Evolutionary conservation across 1,140 invertebrate species (phyloP), one percentile per base, ranked within the genome.

Genomic region (Hyposmocoma kahamanoa): DNA sequence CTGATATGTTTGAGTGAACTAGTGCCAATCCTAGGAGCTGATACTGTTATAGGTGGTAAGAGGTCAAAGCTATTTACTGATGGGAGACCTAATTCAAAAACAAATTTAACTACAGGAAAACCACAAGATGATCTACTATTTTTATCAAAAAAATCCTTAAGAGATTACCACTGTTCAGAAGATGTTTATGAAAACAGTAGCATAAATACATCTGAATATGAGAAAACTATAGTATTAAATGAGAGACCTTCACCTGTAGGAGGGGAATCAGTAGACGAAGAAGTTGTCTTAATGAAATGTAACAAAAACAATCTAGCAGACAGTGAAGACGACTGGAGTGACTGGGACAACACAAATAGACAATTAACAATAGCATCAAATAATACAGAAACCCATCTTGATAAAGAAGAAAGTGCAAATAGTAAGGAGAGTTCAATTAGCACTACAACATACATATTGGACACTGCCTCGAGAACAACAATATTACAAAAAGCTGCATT

Each of bases 1-100:
- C 72, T 97, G 28, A 88, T 90, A 36, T 92, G 92, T 45, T 76
- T 97, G 22, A 94, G 95, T 28, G 92, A 95, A 69, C 71, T 97
- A 28, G 92, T 97, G 18, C 92, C 94, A 1, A 90, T 96, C 49
- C 79, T 97, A 17, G 95, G 95, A 26, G 91, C 93, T 13, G 89
- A 91, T 0, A 88, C 90, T 15, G 94, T 97, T 0, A 92, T 97
- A 36, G 94, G 95, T 10, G 93, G 94, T 0, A 92, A 93, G 61
- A 88, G 95, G 46, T 89, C 89, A 0, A 92, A 92, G 76, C 84
- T 95, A 30, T 97, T 97, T 63, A 92, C 92, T 3, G 94, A 96
- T 75, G 95, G 94, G 9, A 87, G 92, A 55, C 95, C 95, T 1
- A 82, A 84, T 42, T 65, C 67, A 17, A 80, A 76, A 52, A 56